Percentiles rank a stretch among this genome's conserved stretches.
Evolutionary conservation across 2,888 invertebrate species (phyloP).

Genomic region (Micropterix aruncella): DNA sequence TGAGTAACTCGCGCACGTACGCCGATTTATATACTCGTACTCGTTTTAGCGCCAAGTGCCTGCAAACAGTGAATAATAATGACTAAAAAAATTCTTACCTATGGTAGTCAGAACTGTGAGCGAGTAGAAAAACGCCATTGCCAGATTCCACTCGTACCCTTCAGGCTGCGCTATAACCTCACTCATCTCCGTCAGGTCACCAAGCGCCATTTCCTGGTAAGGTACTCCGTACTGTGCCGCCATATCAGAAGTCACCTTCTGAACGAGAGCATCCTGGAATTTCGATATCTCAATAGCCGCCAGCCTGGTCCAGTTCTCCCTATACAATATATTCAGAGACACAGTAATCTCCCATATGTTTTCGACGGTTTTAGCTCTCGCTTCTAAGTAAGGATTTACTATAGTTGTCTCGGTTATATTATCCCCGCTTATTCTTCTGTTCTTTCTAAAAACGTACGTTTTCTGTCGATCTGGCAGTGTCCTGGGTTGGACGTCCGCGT

Average conservation of each 20-base stretch:
- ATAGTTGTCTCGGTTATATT: neutral
- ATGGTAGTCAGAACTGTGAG: slow-evolving; percentile 87
- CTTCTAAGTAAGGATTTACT: slow-evolving; percentile 8
- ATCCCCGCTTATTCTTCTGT: neutral
- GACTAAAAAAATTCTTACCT: slow-evolving; percentile 46
- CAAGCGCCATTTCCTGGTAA: slow-evolving; percentile 37
- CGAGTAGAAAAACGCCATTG: slow-evolving; percentile 86
- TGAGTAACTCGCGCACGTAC: too few relatives aligned
- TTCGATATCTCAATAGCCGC: slow-evolving; percentile 54
- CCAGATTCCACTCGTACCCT: slow-evolving; percentile 76
- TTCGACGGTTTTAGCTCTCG: slow-evolving; percentile 49
- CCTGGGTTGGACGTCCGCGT: slow-evolving; percentile 38
- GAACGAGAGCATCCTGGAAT: slow-evolving; percentile 71
- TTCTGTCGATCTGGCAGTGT: slow-evolving; percentile 36
- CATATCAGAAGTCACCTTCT: slow-evolving; percentile 64
- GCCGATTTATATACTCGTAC: too few relatives aligned
- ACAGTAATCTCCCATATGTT: slow-evolving; percentile 87
- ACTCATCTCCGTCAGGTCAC: slow-evolving; percentile 25
- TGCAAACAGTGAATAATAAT: too few relatives aligned
- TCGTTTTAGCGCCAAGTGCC: too few relatives aligned
- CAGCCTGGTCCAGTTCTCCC: slow-evolving; percentile 78
- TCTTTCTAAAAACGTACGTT: slow-evolving; percentile 10
- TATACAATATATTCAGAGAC: slow-evolving; percentile 72
- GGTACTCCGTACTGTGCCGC: slow-evolving; percentile 35
- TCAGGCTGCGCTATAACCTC: slow-evolving; percentile 17